Evolutionary conservation across 2,113 vertebrate genomes (phyloP).

Genomic region (Tichodroma muraria): DNA sequence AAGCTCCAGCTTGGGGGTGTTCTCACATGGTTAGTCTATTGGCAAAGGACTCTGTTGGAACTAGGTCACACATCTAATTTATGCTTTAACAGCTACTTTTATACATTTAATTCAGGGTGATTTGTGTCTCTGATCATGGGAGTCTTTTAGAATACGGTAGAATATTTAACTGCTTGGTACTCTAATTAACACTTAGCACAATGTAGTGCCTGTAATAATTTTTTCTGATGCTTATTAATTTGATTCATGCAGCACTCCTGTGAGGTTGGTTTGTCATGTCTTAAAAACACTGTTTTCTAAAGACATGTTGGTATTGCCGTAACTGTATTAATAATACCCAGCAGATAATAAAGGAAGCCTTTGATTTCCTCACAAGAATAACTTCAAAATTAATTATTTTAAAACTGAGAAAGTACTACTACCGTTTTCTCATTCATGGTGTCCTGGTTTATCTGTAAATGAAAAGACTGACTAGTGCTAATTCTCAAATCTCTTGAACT

Average conservation of each 20-base stretch:
- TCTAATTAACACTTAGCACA: conserved; percentile 24
- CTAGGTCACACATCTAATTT: background rate
- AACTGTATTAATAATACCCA: background rate
- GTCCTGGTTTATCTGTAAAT: background rate
- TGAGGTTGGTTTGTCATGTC: conserved; percentile 16
- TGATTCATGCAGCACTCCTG: conserved; percentile 8
- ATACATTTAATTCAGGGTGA: background rate
- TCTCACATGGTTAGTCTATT: background rate
- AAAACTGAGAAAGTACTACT: background rate
- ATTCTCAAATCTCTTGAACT: background rate
- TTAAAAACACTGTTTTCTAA: conserved; percentile 1
- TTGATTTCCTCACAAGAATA: background rate
- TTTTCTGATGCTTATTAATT: background rate
- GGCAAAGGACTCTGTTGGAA: background rate
- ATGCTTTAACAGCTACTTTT: background rate
- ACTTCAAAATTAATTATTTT: background rate
- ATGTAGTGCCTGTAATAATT: conserved; percentile 17
- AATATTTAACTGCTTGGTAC: background rate
- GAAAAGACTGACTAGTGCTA: background rate
- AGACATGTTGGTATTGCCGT: background rate
- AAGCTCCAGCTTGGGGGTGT: background rate
- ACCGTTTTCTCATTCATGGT: background rate
- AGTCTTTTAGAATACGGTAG: background rate
- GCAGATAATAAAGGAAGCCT: conserved; percentile 31
- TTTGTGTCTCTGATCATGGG: conserved; percentile 8